Percentiles rank a stretch among this genome's conserved stretches.
phyloP scores from a whole-genome alignment of 2,113 vertebrate genomes.

The Burhinus oedicnemus region DNA sequence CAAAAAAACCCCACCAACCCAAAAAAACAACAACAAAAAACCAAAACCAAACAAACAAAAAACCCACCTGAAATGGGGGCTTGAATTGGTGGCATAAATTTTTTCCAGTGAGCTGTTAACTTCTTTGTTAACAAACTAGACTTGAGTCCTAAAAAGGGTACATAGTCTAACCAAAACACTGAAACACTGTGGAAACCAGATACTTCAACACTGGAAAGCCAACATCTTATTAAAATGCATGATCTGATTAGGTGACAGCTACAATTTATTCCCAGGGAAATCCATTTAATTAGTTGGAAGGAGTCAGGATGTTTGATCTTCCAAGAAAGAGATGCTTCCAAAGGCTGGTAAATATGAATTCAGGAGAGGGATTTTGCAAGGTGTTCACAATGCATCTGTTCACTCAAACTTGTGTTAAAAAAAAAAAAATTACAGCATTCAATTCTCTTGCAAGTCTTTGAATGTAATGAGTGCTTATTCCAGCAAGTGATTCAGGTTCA shows the following conservation, averaged over 20 bases:
- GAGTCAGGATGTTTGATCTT: conserved; percentile 24
- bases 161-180: background rate
- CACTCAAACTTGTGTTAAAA: background rate
- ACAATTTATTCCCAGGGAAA: conserved; percentile 9
- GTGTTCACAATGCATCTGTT: conserved; percentile 4
- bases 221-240: background rate
- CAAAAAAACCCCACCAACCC: too few species aligned
- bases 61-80: background rate
- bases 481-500: background rate
- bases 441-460: background rate
- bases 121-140: background rate
- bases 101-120: background rate
- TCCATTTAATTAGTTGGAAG: conserved; percentile 33
- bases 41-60: too few species aligned
- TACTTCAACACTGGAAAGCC: background rate
- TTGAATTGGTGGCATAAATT: background rate
- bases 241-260: conserved; percentile 22
- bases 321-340: background rate
- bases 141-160: background rate
- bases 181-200: background rate
- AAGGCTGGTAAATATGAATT: background rate
- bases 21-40: too few species aligned
- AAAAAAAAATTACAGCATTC: background rate
- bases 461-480: background rate
- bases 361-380: background rate